Percentiles rank a stretch among this genome's conserved stretches.
Evolutionary conservation across 2,797 vertebrate species (phyloP).

Genomic region (Phrynocephalus guinanensis): DNA sequence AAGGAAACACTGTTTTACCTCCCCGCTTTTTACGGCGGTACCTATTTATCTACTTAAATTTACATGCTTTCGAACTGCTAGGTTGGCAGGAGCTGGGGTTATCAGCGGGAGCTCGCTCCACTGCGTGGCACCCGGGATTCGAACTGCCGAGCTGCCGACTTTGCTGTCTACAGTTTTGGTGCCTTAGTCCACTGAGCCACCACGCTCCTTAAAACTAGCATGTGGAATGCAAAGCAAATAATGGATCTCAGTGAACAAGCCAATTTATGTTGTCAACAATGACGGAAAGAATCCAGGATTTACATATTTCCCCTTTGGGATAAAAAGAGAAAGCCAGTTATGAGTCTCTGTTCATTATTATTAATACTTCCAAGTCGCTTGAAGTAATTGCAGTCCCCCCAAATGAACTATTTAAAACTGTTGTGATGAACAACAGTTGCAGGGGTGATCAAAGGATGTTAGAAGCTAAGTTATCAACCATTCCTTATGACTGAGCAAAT

Average conservation of each 20-base stretch:
- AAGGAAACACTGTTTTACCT: too few relatives aligned
- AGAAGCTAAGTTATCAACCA: background rate
- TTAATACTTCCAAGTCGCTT: conserved; percentile 17
- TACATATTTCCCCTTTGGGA: background rate
- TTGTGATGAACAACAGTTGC: conserved; percentile 9
- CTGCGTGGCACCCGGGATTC: too few relatives aligned
- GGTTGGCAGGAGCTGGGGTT: too few relatives aligned
- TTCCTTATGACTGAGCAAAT: background rate
- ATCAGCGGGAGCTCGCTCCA: too few relatives aligned
- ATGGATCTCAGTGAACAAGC: background rate
- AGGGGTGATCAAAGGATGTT: conserved; percentile 11
- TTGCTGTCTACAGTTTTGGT: too few relatives aligned
- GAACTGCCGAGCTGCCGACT: too few relatives aligned
- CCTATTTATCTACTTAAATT: too few relatives aligned
- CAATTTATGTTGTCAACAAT: background rate
- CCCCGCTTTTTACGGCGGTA: too few relatives aligned
- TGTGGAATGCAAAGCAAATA: background rate
- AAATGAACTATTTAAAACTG: conserved; percentile 1
- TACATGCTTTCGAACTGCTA: too few relatives aligned
- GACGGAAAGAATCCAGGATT: background rate
- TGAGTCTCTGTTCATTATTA: background rate
- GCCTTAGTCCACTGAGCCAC: too few relatives aligned
- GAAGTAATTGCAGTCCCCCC: conserved; percentile 4
- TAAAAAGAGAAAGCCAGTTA: background rate
- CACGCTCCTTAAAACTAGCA: background rate